These are phyloP conservation scores for Chalcosyrphus nemorum DNA, from an alignment of 2,888 invertebrate genomes.

Conservation along the genomic window DNA sequence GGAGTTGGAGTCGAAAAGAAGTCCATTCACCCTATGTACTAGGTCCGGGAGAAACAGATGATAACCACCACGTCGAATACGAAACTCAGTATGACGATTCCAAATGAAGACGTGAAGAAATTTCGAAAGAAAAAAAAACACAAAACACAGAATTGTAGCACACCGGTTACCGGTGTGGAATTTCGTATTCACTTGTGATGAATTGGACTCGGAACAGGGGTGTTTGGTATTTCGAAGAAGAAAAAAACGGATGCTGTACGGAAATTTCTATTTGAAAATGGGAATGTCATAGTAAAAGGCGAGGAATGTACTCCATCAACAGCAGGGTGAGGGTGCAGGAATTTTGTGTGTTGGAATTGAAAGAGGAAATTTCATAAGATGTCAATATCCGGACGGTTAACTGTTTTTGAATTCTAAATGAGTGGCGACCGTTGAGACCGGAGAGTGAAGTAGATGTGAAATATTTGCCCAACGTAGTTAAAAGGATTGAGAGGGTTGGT, in stretches of 20 bases:
- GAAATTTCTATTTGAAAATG: neutral
- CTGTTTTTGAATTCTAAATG: conserved; percentile 53
- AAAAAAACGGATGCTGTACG: conserved; percentile 6
- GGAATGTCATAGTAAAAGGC: neutral
- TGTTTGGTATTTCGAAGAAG: conserved; percentile 3
- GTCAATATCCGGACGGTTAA: conserved; percentile 64
- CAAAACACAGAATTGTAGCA: no score
- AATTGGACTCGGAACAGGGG: conserved; percentile 32
- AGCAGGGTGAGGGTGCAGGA: neutral
- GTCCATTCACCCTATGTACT: conserved; percentile 51
- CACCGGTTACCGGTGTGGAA: conserved; percentile 19
- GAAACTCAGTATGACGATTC: neutral
- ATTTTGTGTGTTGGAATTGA: conserved; percentile 11
- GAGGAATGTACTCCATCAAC: neutral
- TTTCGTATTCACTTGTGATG: conserved; percentile 39
- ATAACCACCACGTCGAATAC: neutral
- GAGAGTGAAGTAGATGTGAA: neutral
- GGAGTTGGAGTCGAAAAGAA: conserved; percentile 4
- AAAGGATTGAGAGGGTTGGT: no score
- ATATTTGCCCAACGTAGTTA: neutral
- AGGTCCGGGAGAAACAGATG: conserved; percentile 51
- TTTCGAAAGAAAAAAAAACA: conserved; percentile 18
- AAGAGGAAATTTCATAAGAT: conserved; percentile 58
- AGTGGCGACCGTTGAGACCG: neutral
- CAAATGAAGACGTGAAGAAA: conserved; percentile 30